These are phyloP conservation scores for Redunca redunca DNA, from an alignment of 2,113 vertebrate genomes.

Conservation along the genomic window DNA sequence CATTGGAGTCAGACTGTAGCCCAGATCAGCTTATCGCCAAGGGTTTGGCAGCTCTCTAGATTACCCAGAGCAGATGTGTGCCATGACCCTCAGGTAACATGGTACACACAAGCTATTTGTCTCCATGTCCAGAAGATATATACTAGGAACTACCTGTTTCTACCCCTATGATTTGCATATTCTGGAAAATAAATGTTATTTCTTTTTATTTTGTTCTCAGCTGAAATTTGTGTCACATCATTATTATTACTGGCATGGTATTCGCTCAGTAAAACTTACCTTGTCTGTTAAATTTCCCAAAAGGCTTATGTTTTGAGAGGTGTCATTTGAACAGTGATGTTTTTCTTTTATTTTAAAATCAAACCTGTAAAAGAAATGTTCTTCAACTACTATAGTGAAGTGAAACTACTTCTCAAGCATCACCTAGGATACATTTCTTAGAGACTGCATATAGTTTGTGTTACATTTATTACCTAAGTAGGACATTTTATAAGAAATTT, in stretches of 20 bases:
- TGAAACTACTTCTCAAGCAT: neutral
- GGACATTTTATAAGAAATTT: neutral
- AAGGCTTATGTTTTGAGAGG: neutral
- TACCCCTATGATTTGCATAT: neutral
- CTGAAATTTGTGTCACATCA: neutral
- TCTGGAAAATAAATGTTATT: neutral
- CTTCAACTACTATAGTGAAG: neutral
- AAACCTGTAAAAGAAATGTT: neutral
- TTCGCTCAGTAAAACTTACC: neutral
- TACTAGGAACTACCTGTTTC: neutral
- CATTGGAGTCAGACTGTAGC: neutral
- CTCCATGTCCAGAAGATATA: neutral
- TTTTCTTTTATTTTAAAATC: conserved; percentile 31
- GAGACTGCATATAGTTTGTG: neutral
- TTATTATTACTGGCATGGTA: neutral
- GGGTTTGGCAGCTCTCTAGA: neutral
- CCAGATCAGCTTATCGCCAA: neutral
- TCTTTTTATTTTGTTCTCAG: neutral
- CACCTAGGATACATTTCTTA: neutral
- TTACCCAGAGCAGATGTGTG: neutral
- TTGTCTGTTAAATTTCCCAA: neutral
- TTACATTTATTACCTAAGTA: neutral
- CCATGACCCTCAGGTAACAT: rapidly evolving
- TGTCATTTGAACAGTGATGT: neutral
- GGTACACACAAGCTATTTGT: rapidly evolving